phyloP scores from a whole-genome alignment of 2,797 vertebrate species.

The Onychomys torridus region DNA sequence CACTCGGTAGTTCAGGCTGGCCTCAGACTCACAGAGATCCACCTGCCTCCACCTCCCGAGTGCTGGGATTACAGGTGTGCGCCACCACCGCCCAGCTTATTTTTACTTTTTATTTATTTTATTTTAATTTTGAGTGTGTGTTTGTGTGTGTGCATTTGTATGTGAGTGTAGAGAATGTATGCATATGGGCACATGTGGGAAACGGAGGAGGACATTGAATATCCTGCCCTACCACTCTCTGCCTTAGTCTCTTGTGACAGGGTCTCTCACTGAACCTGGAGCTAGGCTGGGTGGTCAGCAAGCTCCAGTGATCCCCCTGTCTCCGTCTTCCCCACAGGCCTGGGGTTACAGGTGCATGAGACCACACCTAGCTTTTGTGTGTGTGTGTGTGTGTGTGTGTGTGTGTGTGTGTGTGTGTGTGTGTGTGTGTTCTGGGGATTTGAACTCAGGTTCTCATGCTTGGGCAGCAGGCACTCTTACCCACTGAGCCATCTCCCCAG shows the following conservation, averaged over 20 bases:
- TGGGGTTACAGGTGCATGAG: neutral
- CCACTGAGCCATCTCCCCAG: neutral
- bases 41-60: neutral
- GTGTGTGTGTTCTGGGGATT: neutral
- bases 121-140: neutral
- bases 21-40: neutral
- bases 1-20: neutral
- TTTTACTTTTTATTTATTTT: no score
- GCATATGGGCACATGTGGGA: neutral
- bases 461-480: neutral
- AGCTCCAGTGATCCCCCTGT: neutral
- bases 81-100: neutral
- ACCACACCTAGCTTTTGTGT: neutral
- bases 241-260: neutral
- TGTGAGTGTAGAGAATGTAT: neutral
- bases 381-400: neutral
- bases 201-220: neutral
- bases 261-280: neutral
- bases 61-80: neutral
- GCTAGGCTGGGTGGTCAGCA: neutral
- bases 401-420: no score
- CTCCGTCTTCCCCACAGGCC: neutral
- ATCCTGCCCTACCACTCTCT: neutral
- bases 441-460: neutral
- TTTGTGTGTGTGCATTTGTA: no score